Base-by-base conservation (phyloP, 2,113 vertebrate genomes). In the Saccopteryx bilineata region DNA sequence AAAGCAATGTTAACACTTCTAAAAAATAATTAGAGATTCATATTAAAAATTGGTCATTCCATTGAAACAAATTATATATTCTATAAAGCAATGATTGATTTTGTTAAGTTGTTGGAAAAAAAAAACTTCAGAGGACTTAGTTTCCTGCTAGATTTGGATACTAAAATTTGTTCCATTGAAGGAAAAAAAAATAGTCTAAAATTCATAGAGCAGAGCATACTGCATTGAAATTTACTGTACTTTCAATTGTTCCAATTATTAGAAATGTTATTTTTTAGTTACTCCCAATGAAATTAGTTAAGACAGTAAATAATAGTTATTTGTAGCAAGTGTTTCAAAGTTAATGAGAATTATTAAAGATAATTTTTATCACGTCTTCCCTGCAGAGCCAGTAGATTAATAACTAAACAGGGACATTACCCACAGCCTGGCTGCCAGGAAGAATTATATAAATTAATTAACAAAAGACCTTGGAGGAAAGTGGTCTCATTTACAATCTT, bases 401-500 rank as follows among this genome's bases (percentile, higher is more conserved):
- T 96, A 95, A 68, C 83, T 87, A 91, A 94, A 74, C 74, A 89
- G 46, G 52, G 26, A 95, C 5, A 0, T 95, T 93, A 52, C 93
- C 78, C 69, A 87, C 79, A 89, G 93, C 19, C 52, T 91, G 63
- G 58, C 28, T 95, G 90, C 78, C 95, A 96, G 71, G 24, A 97
- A 94, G 92, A 97, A 94, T 96, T 96, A 96, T 87, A 66, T 60
- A 71, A 87, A 89, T 79, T 94, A 95, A 97, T 97, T 93, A 96
- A 58, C 48, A 48, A 71, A 93, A 96, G 83, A 72, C 48, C 54
- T 84, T 84, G 66, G n/a, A 93, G 69, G 39, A 96, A 96, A 26
- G 39, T 83, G 28, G 63, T 52, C 31, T 96, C 63, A 96, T 97
- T 92, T 93, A 95, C 13, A 95, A 95, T 83, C 63, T 89, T 86